These are phyloP conservation scores for Rissa tridactyla DNA, from an alignment of 2,113 vertebrate genomes.

Conservation along the genomic window DNA sequence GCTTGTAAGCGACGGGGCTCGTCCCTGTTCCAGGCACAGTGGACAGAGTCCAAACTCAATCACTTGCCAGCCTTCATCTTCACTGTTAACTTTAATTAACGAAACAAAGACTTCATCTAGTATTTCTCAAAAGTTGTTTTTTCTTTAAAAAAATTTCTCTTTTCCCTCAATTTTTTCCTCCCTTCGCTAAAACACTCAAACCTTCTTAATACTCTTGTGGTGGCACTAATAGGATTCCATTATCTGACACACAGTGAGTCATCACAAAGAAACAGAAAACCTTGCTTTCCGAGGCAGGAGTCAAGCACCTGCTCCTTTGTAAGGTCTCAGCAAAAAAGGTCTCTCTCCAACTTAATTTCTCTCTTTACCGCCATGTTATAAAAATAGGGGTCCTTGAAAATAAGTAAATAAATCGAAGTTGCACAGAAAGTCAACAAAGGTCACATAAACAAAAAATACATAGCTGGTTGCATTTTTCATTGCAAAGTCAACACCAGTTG, in stretches of 20 bases:
- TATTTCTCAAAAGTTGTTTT: background rate
- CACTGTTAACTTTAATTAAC: background rate
- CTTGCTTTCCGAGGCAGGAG: background rate
- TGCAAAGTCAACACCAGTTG: background rate
- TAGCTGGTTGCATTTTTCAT: background rate
- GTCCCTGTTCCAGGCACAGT: background rate
- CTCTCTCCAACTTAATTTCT: slow-evolving; percentile 2
- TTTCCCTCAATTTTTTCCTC: slow-evolving; percentile 5
- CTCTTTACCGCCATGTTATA: background rate
- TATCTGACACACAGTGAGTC: slow-evolving; percentile 11
- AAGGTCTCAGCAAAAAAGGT: slow-evolving; percentile 5
- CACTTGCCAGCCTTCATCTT: background rate
- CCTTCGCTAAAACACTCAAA: background rate
- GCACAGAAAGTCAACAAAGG: background rate
- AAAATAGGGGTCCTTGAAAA: slow-evolving; percentile 6
- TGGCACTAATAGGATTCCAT: slow-evolving; percentile 25
- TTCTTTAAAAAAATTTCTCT: background rate
- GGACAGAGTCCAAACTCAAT: background rate
- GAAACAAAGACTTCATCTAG: background rate
- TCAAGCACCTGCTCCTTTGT: slow-evolving; percentile 24
- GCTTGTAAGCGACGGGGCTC: accelerated
- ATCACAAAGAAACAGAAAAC: slow-evolving; percentile 44
- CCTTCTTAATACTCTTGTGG: background rate
- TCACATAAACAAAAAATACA: background rate
- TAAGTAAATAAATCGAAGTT: background rate